Evolutionary conservation across 2,113 vertebrate genomes (phyloP).

Genomic region (Apteryx mantelli): DNA sequence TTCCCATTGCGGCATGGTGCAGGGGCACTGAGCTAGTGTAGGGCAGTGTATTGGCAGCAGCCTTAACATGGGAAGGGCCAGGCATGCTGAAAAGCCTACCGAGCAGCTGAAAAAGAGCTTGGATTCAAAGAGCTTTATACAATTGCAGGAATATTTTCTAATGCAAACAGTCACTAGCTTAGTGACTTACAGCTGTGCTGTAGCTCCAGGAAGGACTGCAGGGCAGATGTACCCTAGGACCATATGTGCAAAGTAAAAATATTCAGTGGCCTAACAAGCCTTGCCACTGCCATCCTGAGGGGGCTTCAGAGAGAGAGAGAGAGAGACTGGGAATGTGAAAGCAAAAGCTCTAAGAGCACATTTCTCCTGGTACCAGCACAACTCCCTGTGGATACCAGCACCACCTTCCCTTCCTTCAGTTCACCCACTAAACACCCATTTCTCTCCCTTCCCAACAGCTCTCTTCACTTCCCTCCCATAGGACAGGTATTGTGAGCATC

Average conservation of each 20-base stretch:
- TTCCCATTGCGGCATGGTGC: no score
- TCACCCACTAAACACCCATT: not conserved
- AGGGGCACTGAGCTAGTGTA: no score
- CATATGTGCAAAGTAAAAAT: accelerated
- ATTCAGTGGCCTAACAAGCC: not conserved
- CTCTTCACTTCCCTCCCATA: not conserved
- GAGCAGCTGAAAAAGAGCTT: no score
- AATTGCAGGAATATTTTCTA: no score
- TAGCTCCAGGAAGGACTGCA: not conserved
- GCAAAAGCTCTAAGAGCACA: not conserved
- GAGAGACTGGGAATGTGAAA: accelerated
- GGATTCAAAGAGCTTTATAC: no score
- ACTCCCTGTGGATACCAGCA: not conserved
- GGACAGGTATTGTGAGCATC: not conserved
- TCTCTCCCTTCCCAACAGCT: not conserved
- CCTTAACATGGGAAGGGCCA: no score
- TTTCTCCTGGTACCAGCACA: not conserved
- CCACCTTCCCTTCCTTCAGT: accelerated
- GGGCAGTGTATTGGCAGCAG: no score
- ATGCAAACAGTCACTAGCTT: no score
- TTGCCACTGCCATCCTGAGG: not conserved
- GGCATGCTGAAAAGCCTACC: no score
- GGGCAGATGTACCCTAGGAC: not conserved
- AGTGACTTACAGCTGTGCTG: not conserved
- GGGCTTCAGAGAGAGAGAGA: not conserved